phyloP scores from a whole-genome alignment of 2,797 vertebrate genomes.

The Emys orbicularis region DNA sequence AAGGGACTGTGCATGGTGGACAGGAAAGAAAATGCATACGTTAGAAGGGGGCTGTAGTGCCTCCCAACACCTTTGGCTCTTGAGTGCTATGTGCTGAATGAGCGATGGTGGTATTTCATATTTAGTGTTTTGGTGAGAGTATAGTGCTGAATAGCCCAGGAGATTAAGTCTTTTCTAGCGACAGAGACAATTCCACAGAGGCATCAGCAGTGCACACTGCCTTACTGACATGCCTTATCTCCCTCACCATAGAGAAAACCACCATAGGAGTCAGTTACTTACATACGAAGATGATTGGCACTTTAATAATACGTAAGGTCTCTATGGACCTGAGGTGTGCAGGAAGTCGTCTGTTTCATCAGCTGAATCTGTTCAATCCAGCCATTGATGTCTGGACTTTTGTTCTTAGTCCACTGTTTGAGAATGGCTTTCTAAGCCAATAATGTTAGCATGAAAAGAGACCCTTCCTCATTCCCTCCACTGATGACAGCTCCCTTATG shows the following conservation, averaged over 20 bases:
- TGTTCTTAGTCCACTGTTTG: background rate
- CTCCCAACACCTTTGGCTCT: background rate
- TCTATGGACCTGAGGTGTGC: background rate
- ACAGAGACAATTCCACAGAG: background rate
- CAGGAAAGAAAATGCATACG: background rate
- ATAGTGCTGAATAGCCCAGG: no score
- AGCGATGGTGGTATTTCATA: background rate
- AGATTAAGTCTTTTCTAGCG: no score
- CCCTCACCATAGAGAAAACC: background rate
- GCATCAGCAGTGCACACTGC: background rate
- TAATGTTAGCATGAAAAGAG: background rate
- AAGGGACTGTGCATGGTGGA: background rate
- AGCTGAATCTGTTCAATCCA: background rate
- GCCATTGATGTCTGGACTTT: background rate
- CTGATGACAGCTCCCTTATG: background rate
- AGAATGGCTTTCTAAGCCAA: background rate
- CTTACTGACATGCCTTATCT: no score
- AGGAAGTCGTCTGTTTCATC: background rate
- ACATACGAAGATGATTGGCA: accelerated
- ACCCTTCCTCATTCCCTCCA: background rate
- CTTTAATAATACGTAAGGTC: background rate
- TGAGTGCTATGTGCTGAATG: background rate
- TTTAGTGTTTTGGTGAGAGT: background rate
- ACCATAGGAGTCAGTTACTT: background rate
- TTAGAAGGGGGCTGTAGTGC: background rate